Evolutionary conservation across 2,113 vertebrate species (phyloP).

Genomic region (Oophaga pumilio): DNA sequence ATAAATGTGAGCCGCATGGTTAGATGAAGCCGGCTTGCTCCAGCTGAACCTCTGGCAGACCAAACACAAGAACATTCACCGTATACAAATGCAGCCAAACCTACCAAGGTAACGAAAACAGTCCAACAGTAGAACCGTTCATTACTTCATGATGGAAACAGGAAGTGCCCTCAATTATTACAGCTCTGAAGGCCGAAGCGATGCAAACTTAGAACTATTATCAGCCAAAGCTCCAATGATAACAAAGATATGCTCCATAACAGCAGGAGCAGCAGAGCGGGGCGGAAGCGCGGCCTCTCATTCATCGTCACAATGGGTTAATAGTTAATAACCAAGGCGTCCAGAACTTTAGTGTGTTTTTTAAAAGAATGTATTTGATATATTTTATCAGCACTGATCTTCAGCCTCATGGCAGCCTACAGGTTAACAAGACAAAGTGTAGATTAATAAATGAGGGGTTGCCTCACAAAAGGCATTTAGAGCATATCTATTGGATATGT

Average conservation of each 20-base stretch:
- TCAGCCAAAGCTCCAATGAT: background rate
- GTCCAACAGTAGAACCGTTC: background rate
- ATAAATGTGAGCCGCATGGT: background rate
- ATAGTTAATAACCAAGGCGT: no score
- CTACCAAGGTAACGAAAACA: background rate
- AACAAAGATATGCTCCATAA: background rate
- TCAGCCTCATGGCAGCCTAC: no score
- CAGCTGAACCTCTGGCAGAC: background rate
- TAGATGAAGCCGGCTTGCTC: background rate
- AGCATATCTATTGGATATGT: no score
- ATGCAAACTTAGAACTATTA: background rate
- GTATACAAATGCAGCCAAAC: background rate
- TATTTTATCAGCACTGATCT: no score
- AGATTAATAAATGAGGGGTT: no score
- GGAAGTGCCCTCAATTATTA: background rate
- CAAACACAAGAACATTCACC: constrained; percentile 6
- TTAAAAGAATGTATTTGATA: no score
- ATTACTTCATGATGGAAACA: background rate
- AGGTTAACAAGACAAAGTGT: no score
- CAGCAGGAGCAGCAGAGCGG: background rate
- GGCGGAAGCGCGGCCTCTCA: background rate
- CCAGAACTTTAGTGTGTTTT: no score
- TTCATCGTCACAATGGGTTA: no score
- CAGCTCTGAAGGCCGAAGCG: background rate
- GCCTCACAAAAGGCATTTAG: no score